Conservation (phyloP, 2,888 invertebrate species). For the Gymnocheta viridis region DNA sequence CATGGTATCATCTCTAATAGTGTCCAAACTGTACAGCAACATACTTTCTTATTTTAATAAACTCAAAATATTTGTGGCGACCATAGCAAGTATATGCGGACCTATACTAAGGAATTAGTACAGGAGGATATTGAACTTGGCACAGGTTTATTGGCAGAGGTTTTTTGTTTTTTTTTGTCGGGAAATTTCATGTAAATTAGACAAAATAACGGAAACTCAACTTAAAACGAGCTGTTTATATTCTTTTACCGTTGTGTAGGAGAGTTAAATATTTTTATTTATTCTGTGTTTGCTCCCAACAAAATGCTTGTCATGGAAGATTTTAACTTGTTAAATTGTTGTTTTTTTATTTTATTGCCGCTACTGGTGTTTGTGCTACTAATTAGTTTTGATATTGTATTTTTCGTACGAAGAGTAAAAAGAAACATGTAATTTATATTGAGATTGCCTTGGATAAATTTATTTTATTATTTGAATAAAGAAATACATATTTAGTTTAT, state of each 20-base stretch:
- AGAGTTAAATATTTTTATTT: conserved; percentile 16
- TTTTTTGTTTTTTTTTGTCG: neutral
- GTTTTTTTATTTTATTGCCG: neutral
- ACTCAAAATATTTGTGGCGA: conserved; percentile 23
- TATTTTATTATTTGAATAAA: no score
- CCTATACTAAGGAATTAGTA: conserved; percentile 16
- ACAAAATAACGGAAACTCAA: conserved; percentile 29
- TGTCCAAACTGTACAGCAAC: neutral
- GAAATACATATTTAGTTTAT: no score
- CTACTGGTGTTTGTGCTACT: conserved; percentile 2
- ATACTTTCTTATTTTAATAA: neutral
- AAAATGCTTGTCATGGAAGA: conserved; percentile 19
- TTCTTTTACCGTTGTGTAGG: conserved; percentile 17
- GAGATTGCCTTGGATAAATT: no score
- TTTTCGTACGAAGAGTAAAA: neutral
- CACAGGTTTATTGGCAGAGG: conserved; percentile 14
- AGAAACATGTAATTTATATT: no score
- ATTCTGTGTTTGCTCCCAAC: neutral
- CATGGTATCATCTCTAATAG: conserved; percentile 50
- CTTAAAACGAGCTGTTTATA: neutral
- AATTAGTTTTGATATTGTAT: conserved; percentile 44
- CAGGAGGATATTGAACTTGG: conserved; percentile 58
- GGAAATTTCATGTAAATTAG: conserved; percentile 60
- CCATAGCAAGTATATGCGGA: conserved; percentile 21
- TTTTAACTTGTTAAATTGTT: conserved; percentile 22